phyloP scores from a whole-genome alignment of 2,113 vertebrate genomes.

The Antechinus stuartii region DNA sequence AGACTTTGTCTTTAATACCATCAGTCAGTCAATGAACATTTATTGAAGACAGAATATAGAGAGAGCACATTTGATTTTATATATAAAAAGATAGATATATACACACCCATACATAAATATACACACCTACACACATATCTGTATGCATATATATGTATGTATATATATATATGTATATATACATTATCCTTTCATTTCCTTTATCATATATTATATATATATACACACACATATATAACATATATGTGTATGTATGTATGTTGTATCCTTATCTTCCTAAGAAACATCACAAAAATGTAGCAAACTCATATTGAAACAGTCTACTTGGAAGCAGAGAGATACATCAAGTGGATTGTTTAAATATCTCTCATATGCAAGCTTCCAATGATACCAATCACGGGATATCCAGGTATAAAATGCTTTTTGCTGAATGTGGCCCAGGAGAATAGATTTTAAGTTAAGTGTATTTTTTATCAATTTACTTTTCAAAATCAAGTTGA shows the following conservation, averaged over 20 bases:
- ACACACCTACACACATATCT: too few relatives aligned
- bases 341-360: not conserved
- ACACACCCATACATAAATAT: too few relatives aligned
- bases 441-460: constrained; percentile 16
- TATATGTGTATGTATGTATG: not conserved
- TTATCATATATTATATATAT: not conserved
- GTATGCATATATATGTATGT: too few relatives aligned
- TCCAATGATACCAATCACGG: constrained; percentile 7
- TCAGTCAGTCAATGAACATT: not conserved
- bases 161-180: not conserved
- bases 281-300: not conserved
- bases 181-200: too few relatives aligned
- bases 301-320: not conserved
- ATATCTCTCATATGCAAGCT: not conserved
- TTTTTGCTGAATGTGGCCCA: constrained; percentile 5
- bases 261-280: not conserved
- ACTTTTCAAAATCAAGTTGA: constrained; percentile 10
- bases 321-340: not conserved
- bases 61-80: too few relatives aligned
- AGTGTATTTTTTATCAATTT: constrained; percentile 3
- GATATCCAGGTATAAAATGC: not conserved
- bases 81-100: too few relatives aligned
- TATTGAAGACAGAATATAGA: not conserved
- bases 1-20: not conserved
- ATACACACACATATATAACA: too few relatives aligned